Percentiles rank a stretch among this genome's conserved stretches.
Conservation (phyloP, 2,888 invertebrate genomes). For the Tetropium fuscum region DNA sequence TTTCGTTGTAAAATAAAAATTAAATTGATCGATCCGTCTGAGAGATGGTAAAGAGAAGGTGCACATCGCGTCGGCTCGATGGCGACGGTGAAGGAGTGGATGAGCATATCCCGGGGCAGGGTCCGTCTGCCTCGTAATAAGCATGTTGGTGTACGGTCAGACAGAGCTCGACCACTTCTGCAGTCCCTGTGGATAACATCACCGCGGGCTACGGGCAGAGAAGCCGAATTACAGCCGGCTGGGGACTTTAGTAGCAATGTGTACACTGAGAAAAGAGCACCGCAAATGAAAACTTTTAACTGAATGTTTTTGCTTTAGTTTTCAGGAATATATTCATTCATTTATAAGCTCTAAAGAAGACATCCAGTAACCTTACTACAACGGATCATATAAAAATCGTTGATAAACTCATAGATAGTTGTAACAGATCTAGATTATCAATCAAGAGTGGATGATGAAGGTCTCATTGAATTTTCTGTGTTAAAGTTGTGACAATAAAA, state of each 20-base stretch:
- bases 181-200: conserved; percentile 39
- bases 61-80: conserved; percentile 27
- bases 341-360: no score
- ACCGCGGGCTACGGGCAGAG: conserved; percentile 40
- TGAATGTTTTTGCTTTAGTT: no score
- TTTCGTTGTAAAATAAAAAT: no score
- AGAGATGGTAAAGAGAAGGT: neutral
- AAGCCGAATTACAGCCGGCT: conserved; percentile 20
- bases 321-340: no score
- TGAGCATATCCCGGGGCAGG: conserved; percentile 52
- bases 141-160: conserved; percentile 49
- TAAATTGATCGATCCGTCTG: neutral
- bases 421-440: no score
- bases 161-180: conserved; percentile 29
- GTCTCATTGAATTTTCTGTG: no score
- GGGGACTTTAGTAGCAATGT: neutral
- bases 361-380: no score
- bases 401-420: no score
- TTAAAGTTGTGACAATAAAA: no score
- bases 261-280: conserved; percentile 18
- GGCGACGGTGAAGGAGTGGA: conserved; percentile 44
- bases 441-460: no score
- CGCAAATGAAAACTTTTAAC: no score
- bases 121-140: conserved; percentile 55
- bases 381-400: no score